Conservation (phyloP, 2,113 vertebrate species). For the Uria lomvia region DNA sequence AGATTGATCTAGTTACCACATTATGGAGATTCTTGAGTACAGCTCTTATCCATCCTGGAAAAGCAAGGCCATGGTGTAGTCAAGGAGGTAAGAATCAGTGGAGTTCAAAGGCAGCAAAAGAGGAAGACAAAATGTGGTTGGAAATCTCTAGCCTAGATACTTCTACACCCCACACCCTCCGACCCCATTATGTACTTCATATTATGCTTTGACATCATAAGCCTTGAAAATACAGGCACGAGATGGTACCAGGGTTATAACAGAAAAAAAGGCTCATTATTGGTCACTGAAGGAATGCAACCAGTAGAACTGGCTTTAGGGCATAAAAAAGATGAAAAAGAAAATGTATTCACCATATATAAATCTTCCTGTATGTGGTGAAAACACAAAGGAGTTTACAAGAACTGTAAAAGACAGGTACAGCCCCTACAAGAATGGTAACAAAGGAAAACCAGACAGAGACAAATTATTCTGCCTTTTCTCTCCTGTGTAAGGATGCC, state of each 20-base stretch:
- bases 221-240: neutral
- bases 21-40: neutral
- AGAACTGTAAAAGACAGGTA: neutral
- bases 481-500: neutral
- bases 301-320: neutral
- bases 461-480: neutral
- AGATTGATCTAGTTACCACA: neutral
- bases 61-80: neutral
- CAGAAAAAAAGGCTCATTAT: neutral
- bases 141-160: neutral
- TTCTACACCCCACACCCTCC: accelerated
- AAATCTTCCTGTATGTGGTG: neutral
- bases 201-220: neutral
- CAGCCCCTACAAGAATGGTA: neutral
- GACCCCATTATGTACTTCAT: neutral
- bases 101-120: neutral
- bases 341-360: neutral
- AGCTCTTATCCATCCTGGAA: neutral
- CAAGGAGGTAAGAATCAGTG: neutral
- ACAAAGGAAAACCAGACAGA: neutral
- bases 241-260: neutral
- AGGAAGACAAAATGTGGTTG: neutral
- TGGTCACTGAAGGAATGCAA: neutral
- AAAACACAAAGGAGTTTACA: neutral
- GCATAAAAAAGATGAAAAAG: neutral